These are phyloP conservation scores for Crocallis elinguaria DNA, from an alignment of 2,888 invertebrate genomes.

Conservation along the genomic window DNA sequence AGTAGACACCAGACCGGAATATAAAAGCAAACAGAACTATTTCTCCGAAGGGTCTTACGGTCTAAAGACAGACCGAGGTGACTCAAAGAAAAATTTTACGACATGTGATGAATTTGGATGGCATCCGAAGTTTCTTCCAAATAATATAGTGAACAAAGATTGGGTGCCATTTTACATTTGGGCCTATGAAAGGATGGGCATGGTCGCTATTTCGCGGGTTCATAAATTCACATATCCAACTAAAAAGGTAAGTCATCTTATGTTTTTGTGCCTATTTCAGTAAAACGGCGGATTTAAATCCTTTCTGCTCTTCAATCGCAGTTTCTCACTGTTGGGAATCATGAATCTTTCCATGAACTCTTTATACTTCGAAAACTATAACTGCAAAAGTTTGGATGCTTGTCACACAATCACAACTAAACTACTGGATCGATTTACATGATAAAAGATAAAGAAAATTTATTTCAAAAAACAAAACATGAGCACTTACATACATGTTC, in stretches of 20 bases:
- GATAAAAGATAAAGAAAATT: too few species aligned
- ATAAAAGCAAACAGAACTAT: constrained; percentile 4
- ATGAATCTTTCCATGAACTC: too few species aligned
- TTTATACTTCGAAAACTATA: too few species aligned
- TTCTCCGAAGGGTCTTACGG: constrained; percentile 35
- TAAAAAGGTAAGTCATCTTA: constrained; percentile 50
- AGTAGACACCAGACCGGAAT: neutral
- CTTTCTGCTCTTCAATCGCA: too few species aligned
- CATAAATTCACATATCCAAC: constrained; percentile 61
- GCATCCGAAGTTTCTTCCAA: constrained; percentile 54
- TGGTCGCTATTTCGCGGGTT: constrained; percentile 26
- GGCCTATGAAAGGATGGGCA: constrained; percentile 36
- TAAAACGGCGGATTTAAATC: too few species aligned
- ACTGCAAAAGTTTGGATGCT: too few species aligned
- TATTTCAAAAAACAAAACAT: too few species aligned
- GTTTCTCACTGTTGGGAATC: too few species aligned
- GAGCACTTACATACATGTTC: too few species aligned
- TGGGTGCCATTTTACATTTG: constrained; percentile 71
- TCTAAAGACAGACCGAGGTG: constrained; percentile 7
- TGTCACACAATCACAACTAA: too few species aligned
- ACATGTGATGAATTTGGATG: constrained; percentile 62
- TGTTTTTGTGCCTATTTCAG: neutral
- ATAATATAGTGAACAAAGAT: constrained; percentile 56
- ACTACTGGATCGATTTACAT: too few species aligned
- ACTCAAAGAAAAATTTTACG: constrained; percentile 49